Evolutionary conservation across 2,888 invertebrate genomes (phyloP).

Genomic region (Epicampocera succincta): DNA sequence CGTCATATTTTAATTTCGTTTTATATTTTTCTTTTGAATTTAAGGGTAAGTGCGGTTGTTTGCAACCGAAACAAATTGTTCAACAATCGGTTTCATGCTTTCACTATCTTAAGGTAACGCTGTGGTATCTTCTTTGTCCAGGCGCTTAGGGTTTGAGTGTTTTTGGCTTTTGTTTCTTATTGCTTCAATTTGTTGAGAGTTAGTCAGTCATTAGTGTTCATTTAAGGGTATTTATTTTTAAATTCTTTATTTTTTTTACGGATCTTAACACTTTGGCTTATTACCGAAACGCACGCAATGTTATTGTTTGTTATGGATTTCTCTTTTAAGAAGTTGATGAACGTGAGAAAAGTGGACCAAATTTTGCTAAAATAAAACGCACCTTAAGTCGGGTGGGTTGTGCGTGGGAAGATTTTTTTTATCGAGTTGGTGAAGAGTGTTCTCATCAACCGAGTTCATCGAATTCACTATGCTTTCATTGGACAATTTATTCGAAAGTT

Average conservation of each 20-base stretch:
- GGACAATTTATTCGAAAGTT: constrained; percentile 36
- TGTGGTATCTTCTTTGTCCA: constrained; percentile 24
- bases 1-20: too few relatives aligned
- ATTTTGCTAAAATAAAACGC: constrained; percentile 29
- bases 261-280: constrained; percentile 62
- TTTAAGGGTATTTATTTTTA: constrained; percentile 62
- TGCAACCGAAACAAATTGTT: constrained; percentile 52
- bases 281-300: constrained; percentile 61
- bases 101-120: constrained; percentile 55
- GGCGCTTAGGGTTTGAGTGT: constrained; percentile 31
- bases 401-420: constrained; percentile 77
- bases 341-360: constrained; percentile 79
- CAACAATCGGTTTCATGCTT: constrained; percentile 51
- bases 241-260: constrained; percentile 49
- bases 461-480: constrained; percentile 43
- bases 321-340: background rate
- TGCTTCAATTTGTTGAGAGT: constrained; percentile 41
- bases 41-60: constrained; percentile 58
- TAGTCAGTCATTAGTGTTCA: constrained; percentile 48
- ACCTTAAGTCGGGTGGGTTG: constrained; percentile 72
- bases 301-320: background rate
- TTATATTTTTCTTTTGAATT: constrained; percentile 15
- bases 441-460: background rate
- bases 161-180: constrained; percentile 26
- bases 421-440: constrained; percentile 8